Evolutionary conservation across 1,140 invertebrate genomes (phyloP).

Genomic region (Hycleus cichorii): DNA sequence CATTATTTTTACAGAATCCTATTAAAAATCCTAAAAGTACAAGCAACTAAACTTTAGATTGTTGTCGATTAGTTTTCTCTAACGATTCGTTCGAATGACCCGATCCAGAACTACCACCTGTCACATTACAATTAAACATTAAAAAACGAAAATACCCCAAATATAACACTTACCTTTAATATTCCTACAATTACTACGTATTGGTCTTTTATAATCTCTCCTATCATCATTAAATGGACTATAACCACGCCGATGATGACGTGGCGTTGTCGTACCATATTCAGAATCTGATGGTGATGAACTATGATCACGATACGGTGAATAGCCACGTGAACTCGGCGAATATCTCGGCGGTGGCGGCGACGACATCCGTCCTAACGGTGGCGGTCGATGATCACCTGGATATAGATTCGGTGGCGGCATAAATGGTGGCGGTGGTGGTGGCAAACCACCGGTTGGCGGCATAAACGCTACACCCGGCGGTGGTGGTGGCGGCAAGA

Average conservation of each 20-base stretch:
- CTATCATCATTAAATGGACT: slow-evolving; percentile 34
- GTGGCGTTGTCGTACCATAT: slow-evolving; percentile 32
- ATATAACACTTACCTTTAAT: slow-evolving; percentile 21
- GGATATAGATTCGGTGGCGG: slow-evolving; percentile 43
- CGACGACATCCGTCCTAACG: slow-evolving; percentile 56
- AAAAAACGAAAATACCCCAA: slow-evolving; percentile 8
- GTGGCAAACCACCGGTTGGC: slow-evolving; percentile 36
- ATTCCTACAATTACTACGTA: slow-evolving; percentile 25
- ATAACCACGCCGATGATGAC: slow-evolving; percentile 22
- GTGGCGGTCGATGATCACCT: slow-evolving; percentile 52
- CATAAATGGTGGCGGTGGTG: slow-evolving; percentile 37
- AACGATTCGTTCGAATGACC: slow-evolving; percentile 38
- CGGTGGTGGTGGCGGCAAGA: slow-evolving; percentile 39
- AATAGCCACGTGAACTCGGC: slow-evolving; percentile 34
- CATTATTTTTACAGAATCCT: not conserved
- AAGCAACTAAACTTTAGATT: slow-evolving; percentile 36
- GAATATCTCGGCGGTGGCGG: slow-evolving; percentile 44
- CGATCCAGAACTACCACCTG: slow-evolving; percentile 33
- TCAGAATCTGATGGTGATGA: slow-evolving; percentile 36
- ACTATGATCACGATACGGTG: slow-evolving; percentile 32
- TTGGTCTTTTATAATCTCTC: slow-evolving; percentile 27
- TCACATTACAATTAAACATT: not conserved
- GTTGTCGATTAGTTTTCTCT: slow-evolving; percentile 32
- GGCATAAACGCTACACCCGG: slow-evolving; percentile 35
- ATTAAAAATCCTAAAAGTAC: slow-evolving; percentile 8